Evolutionary conservation across 2,113 vertebrate species (phyloP).

Genomic region (Aegypius monachus): DNA sequence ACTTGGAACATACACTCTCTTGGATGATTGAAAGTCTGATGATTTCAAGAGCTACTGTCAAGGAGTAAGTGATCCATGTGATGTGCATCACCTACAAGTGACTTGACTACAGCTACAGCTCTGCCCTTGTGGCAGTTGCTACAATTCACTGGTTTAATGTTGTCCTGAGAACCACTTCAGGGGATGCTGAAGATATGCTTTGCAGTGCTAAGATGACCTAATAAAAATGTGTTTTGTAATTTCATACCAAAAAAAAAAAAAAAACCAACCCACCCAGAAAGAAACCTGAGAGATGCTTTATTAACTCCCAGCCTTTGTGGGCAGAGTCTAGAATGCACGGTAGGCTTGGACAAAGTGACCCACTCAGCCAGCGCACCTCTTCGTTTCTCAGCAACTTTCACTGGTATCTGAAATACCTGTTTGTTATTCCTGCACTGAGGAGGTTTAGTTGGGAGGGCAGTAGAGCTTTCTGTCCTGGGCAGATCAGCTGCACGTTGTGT

Average conservation of each 20-base stretch:
- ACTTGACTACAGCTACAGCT: conserved; percentile 28
- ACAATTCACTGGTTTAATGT: conserved; percentile 57
- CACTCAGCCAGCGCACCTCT: neutral
- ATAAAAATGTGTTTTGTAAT: conserved; percentile 50
- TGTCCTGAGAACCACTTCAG: conserved; percentile 16
- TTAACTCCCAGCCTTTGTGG: conserved; percentile 13
- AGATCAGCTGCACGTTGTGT: neutral
- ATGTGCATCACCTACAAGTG: conserved; percentile 32
- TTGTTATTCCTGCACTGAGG: neutral
- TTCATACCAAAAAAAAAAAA: neutral
- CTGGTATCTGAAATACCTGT: neutral
- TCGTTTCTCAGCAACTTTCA: neutral
- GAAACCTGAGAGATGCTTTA: neutral
- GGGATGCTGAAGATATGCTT: neutral
- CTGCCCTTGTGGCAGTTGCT: conserved; percentile 21
- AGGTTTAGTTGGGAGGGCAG: neutral
- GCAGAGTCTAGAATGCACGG: neutral
- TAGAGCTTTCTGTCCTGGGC: neutral
- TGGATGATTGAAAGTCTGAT: neutral
- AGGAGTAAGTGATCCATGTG: conserved; percentile 44
- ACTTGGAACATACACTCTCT: neutral
- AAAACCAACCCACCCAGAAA: neutral
- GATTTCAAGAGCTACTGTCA: conserved; percentile 9
- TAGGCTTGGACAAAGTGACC: neutral
- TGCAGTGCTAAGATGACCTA: conserved; percentile 29